A percentile compares a stretch with the other conserved stretches of the same genome.
Conservation (phyloP, 53 echinoderm and acorn worm genomes). For the Hippasteria phrygiana region DNA sequence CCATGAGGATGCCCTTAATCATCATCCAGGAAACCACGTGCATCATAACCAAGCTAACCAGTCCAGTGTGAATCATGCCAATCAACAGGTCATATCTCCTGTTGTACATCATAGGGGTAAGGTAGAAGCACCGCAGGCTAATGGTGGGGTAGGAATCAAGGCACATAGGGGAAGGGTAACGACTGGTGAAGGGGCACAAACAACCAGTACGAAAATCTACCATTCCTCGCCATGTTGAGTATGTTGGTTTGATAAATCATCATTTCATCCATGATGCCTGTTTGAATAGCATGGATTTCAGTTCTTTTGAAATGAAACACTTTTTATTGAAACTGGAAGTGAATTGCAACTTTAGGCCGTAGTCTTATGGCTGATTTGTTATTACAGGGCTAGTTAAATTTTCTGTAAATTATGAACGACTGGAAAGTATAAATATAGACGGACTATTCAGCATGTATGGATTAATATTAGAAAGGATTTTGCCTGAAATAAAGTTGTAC, state of each 20-base stretch:
- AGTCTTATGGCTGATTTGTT: too few species aligned
- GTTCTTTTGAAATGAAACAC: too few species aligned
- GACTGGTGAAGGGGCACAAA: neutral
- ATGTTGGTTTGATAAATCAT: neutral
- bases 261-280: too few species aligned
- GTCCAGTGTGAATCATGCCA: neutral
- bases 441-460: too few species aligned
- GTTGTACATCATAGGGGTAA: neutral
- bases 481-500: neutral
- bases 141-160: constrained; percentile 47
- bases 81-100: neutral
- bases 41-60: neutral
- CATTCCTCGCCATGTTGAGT: constrained; percentile 79
- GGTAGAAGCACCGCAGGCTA: constrained; percentile 2
- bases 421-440: too few species aligned
- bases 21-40: constrained; percentile 16
- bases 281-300: too few species aligned
- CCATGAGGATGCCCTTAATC: constrained; percentile 2
- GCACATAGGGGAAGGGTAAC: neutral
- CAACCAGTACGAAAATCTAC: constrained; percentile 58
- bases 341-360: neutral
- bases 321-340: neutral
- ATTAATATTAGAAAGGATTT: neutral
- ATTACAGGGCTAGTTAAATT: too few species aligned
- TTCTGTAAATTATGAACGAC: neutral